These are phyloP conservation scores for Sceloporus tristichus DNA, from an alignment of 2,113 vertebrate species.

Conservation along the genomic window DNA sequence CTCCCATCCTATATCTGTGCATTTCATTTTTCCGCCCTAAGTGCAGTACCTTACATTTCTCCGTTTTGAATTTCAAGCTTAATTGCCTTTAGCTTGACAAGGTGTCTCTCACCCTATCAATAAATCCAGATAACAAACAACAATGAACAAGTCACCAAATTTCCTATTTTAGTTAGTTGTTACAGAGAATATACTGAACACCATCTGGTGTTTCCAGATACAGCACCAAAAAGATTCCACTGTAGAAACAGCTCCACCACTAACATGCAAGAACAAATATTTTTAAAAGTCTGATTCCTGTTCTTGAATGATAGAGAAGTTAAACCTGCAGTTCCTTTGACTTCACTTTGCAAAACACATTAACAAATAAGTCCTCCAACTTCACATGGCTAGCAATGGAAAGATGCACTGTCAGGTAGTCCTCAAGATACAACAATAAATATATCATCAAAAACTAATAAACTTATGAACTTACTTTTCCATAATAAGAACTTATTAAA, in stretches of 20 bases:
- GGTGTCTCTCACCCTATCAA: not conserved
- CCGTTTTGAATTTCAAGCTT: not conserved
- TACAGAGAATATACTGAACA: not conserved
- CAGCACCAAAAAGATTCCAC: not conserved
- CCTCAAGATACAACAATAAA: too few relatives aligned
- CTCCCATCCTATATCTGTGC: too few relatives aligned
- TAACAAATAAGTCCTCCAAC: too few relatives aligned
- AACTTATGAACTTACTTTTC: too few relatives aligned
- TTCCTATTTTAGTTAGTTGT: conserved; percentile 30
- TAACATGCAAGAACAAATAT: conserved; percentile 36
- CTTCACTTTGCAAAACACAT: not conserved
- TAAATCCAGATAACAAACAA: not conserved
- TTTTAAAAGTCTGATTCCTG: not conserved
- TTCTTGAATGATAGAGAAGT: not conserved
- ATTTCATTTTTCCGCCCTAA: too few relatives aligned
- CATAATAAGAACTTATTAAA: too few relatives aligned
- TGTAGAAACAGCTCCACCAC: conserved; percentile 10
- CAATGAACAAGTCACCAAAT: not conserved
- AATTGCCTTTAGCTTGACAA: not conserved
- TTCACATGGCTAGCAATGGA: too few relatives aligned
- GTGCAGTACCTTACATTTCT: too few relatives aligned
- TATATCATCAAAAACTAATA: too few relatives aligned
- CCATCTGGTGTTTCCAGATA: conserved; percentile 60
- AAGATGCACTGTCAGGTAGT: not conserved
- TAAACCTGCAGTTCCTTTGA: not conserved